phyloP scores from a whole-genome alignment of 2,113 vertebrate genomes.

The Larimichthys polyactis region DNA sequence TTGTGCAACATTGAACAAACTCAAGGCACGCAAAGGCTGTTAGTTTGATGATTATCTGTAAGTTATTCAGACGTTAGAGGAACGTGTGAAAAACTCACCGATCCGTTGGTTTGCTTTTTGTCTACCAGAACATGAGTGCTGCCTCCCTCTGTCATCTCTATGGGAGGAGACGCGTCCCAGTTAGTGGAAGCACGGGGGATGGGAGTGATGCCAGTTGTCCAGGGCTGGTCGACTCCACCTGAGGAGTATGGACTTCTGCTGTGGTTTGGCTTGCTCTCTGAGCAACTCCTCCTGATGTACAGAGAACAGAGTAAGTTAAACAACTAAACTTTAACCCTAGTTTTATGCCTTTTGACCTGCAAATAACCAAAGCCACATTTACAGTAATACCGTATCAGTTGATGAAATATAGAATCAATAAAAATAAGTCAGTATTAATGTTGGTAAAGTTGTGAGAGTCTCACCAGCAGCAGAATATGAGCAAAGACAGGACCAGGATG shows the following conservation, averaged over 20 bases:
- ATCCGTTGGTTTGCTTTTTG: conserved; percentile 72
- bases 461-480: conserved; percentile 76
- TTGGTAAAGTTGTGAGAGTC: neutral
- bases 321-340: no score
- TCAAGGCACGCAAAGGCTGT: neutral
- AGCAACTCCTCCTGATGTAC: conserved; percentile 41
- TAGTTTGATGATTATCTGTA: neutral
- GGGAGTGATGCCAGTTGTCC: conserved; percentile 64
- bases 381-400: neutral
- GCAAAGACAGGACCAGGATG: conserved; percentile 69
- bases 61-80: neutral
- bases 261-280: neutral
- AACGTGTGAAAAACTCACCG: conserved; percentile 69
- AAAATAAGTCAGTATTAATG: neutral
- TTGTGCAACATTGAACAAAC: neutral
- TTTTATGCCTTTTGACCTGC: neutral
- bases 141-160: conserved; percentile 78
- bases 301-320: neutral
- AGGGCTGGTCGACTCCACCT: conserved; percentile 54
- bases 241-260: conserved; percentile 70
- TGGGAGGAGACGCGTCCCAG: conserved; percentile 31
- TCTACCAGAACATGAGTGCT: conserved; percentile 31
- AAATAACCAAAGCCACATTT: neutral
- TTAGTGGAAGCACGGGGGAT: conserved; percentile 79
- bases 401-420: no score